Conservation (phyloP, 2,888 invertebrate species). For the Eupithecia vulgata region DNA sequence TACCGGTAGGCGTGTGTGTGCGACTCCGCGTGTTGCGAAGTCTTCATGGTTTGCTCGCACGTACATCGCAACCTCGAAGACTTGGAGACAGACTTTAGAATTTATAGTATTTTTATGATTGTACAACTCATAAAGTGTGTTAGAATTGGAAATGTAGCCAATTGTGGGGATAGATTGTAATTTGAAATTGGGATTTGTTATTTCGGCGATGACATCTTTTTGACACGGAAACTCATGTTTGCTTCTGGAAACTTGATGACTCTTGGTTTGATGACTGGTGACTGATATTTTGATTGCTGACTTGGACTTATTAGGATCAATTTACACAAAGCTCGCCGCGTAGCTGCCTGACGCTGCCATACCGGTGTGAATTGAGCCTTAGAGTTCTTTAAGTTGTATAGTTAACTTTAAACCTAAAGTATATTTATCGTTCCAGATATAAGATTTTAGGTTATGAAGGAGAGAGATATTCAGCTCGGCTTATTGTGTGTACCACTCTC, state of each 20-base stretch:
- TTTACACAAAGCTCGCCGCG: not conserved
- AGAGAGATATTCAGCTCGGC: not conserved
- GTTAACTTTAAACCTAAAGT: not conserved
- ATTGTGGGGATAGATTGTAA: not conserved
- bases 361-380: not conserved
- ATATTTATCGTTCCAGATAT: not conserved
- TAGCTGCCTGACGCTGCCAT: not conserved
- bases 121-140: not conserved
- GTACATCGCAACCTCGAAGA: no score
- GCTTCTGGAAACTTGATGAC: not conserved
- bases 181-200: not conserved
- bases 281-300: conserved; percentile 1
- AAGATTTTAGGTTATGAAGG: not conserved
- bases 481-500: not conserved
- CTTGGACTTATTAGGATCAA: not conserved
- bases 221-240: not conserved
- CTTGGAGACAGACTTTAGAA: no score
- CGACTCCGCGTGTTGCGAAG: no score
- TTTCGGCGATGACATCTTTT: not conserved
- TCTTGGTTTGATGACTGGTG: not conserved
- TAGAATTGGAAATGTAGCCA: not conserved
- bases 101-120: not conserved
- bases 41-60: no score
- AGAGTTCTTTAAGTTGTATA: not conserved
- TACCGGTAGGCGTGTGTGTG: no score